Evolutionary conservation across 2,888 invertebrate genomes (phyloP).

Genomic region (Eumacrocentrus americanus): DNA sequence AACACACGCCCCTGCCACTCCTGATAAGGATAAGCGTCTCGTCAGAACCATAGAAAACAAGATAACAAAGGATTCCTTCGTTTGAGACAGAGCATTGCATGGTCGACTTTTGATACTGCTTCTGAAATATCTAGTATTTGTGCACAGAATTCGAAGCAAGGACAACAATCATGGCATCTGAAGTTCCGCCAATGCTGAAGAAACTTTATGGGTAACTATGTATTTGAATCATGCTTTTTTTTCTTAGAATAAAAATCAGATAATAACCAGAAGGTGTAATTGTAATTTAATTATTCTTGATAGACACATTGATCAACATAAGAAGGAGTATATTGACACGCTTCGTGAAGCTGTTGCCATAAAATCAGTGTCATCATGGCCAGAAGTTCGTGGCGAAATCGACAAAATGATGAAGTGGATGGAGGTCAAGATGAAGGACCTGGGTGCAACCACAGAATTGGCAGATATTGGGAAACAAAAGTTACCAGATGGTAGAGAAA

Average conservation of each 20-base stretch:
- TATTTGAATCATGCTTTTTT: not conserved
- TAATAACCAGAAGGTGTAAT: not conserved
- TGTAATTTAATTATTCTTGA: slow-evolving; percentile 16
- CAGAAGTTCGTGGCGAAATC: slow-evolving; percentile 80
- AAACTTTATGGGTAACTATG: slow-evolving; percentile 16
- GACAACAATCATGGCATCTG: slow-evolving; percentile 20
- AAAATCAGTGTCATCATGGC: slow-evolving; percentile 93
- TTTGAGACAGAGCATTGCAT: no score
- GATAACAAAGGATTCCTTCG: no score
- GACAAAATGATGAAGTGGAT: slow-evolving; percentile 87
- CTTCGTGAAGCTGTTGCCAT: slow-evolving; percentile 89
- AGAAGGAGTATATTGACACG: slow-evolving; percentile 75
- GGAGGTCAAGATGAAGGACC: slow-evolving; percentile 69
- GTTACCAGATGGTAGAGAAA: slow-evolving; percentile 72
- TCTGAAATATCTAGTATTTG: no score
- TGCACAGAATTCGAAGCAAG: no score
- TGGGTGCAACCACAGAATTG: slow-evolving; percentile 76
- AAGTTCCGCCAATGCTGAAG: slow-evolving; percentile 8
- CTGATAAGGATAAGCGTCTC: no score
- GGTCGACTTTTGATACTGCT: no score
- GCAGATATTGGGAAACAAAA: slow-evolving; percentile 79
- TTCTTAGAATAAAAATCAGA: not conserved
- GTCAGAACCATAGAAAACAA: no score
- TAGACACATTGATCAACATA: slow-evolving; percentile 82
- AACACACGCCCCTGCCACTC: no score